These are phyloP conservation scores for Galerucella calmariensis DNA, from an alignment of 2,888 invertebrate genomes.

Conservation along the genomic window DNA sequence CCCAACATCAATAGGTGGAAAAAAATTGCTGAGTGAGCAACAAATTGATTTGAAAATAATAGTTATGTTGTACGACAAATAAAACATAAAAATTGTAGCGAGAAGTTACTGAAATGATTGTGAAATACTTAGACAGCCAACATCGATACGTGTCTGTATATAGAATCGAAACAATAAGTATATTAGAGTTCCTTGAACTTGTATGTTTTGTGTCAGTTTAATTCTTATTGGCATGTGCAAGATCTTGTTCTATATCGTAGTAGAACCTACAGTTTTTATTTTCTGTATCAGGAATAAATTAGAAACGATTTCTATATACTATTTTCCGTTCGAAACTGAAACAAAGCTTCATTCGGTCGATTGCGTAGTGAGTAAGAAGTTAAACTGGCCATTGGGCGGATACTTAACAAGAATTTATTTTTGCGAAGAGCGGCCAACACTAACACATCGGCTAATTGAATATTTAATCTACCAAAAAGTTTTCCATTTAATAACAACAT, in stretches of 20 bases:
- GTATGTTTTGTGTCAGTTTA: neutral
- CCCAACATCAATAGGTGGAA: too few species aligned
- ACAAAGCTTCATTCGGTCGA: too few species aligned
- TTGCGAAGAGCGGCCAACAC: constrained; percentile 31
- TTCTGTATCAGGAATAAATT: constrained; percentile 16
- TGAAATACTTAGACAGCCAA: too few species aligned
- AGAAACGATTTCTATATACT: neutral
- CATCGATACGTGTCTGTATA: constrained; percentile 27
- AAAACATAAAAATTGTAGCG: neutral
- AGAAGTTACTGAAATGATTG: too few species aligned
- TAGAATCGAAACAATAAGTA: constrained; percentile 30
- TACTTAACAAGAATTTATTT: constrained; percentile 37
- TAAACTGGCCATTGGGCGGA: neutral
- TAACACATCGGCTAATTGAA: constrained; percentile 40
- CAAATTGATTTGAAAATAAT: neutral
- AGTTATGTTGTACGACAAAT: neutral
- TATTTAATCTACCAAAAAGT: constrained; percentile 40
- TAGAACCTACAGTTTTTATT: constrained; percentile 13
- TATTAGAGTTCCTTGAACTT: constrained; percentile 31
- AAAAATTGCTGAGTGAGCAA: neutral
- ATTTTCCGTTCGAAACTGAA: neutral
- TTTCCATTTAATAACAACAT: constrained; percentile 38
- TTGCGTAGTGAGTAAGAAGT: too few species aligned
- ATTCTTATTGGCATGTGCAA: constrained; percentile 29
- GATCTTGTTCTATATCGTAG: constrained; percentile 19